Evolutionary conservation across 2,888 invertebrate genomes (phyloP), one percentile per base, ranked within the genome.

Genomic region (Pheosia tremula): DNA sequence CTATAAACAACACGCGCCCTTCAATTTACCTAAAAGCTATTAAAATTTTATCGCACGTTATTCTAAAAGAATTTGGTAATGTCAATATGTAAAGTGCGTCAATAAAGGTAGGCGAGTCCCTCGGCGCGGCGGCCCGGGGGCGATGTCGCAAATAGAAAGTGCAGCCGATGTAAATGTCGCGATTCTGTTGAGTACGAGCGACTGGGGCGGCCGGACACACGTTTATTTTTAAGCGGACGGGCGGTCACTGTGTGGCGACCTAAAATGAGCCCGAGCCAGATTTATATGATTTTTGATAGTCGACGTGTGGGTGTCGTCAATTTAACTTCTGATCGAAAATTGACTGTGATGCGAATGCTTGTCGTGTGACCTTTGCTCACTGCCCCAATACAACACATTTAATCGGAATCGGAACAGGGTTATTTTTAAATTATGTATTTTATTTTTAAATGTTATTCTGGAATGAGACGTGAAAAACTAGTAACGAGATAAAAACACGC

Each of bases 101-200:
- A 71, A 64, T 59, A 61, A 60, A 49, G 24, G 60, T 50, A 65
- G 65, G 65, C 67, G 67, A 63, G 69, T 72, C 62, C 64, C 63
- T 58, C 62, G 63, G 74, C 75, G 80, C 62, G 63, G 74, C 75
- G 80, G 80, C 81, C 77, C 81, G 77, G 79, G 77, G 77, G 75
- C 70, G 64, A 68, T 74, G 74, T 86, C 86, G 77, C 76, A 91
- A 91, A 91, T 91, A 91, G 90, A 88, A 86, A 88, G 84, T 90
- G 90, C 89, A 90, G 72, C 80, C 80, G 82, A 76, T 88, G 82
- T 85, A 90, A 90, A 91, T 90, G 90, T 89, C 90, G 85, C 83
- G 82, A 77, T 77, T 79, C 64, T 71, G 63, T 61, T 59, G 67
- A 70, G 64, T 64, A 61, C 62, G 67, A 50, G 66, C 72, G 64